Evolutionary conservation across 2,797 vertebrate genomes (phyloP).

Genomic region (Spheniscus humboldti): DNA sequence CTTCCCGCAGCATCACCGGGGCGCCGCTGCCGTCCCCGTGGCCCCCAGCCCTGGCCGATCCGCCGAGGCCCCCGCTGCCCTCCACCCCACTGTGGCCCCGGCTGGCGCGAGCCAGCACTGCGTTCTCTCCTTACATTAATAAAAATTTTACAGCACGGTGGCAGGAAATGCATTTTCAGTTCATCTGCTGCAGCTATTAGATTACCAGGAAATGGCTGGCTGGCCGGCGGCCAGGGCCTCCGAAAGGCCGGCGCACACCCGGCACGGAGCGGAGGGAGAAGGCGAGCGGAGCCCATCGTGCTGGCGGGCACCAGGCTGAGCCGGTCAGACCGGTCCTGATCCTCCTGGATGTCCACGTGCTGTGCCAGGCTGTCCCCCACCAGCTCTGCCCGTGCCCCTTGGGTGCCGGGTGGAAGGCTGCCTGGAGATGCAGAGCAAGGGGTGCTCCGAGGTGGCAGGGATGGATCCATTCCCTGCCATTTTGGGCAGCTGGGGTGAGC

Average conservation of each 20-base stretch:
- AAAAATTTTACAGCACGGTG: conserved; percentile 74
- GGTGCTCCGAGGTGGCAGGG: background rate
- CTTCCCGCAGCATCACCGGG: background rate
- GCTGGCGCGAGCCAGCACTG: conserved; percentile 54
- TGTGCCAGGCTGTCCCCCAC: background rate
- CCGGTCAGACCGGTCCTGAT: accelerated
- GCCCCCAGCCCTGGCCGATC: background rate
- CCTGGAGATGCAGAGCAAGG: accelerated
- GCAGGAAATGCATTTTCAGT: conserved; percentile 82
- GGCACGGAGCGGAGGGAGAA: conserved; percentile 10
- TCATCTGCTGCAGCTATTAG: conserved; percentile 78
- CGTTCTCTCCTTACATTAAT: conserved; percentile 78
- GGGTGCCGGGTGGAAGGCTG: accelerated
- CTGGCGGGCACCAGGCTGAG: conserved; percentile 36
- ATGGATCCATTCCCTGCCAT: background rate
- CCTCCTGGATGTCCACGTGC: accelerated
- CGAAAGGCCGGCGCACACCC: conserved; percentile 31
- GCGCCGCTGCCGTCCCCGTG: accelerated
- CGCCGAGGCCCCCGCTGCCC: background rate
- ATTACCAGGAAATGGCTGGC: conserved; percentile 77
- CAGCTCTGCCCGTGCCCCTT: accelerated
- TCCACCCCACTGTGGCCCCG: background rate
- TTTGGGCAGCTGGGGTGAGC: background rate
- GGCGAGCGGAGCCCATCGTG: background rate
- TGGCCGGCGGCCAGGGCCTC: conserved; percentile 70